Evolutionary conservation across 2,888 invertebrate genomes (phyloP).

Genomic region (Eristalis arbustorum): DNA sequence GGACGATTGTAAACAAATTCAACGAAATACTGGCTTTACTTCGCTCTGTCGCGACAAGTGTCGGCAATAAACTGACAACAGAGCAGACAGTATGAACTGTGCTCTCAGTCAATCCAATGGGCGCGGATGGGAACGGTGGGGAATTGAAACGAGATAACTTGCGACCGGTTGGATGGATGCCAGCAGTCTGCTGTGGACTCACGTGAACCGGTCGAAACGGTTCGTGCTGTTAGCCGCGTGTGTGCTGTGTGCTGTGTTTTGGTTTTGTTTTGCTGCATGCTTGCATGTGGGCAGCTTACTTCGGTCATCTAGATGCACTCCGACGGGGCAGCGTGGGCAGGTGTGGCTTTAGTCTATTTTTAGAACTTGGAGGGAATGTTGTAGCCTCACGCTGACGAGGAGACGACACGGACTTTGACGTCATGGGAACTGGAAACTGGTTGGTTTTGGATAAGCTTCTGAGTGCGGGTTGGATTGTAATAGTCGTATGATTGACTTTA

Average conservation of each 20-base stretch:
- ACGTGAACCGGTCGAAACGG: neutral
- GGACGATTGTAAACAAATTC: neutral
- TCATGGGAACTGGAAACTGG: neutral
- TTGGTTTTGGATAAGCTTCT: no score
- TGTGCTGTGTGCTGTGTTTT: neutral
- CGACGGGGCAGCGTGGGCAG: neutral
- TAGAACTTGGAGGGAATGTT: neutral
- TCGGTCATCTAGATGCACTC: neutral
- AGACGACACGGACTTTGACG: neutral
- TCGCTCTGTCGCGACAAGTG: neutral
- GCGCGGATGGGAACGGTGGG: neutral
- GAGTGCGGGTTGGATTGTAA: no score
- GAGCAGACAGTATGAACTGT: conserved; percentile 3
- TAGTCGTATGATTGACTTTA: no score
- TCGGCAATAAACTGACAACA: neutral
- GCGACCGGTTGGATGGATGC: neutral
- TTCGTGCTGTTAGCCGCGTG: neutral
- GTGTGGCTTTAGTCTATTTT: neutral
- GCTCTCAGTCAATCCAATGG: neutral
- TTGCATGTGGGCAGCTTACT: neutral
- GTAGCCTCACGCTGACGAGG: neutral
- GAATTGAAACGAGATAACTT: neutral
- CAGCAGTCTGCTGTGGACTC: neutral
- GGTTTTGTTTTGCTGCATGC: no score
- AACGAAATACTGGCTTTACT: neutral